Conservation (phyloP, 2,113 vertebrate species). For the Sphaerodactylus townsendi region DNA sequence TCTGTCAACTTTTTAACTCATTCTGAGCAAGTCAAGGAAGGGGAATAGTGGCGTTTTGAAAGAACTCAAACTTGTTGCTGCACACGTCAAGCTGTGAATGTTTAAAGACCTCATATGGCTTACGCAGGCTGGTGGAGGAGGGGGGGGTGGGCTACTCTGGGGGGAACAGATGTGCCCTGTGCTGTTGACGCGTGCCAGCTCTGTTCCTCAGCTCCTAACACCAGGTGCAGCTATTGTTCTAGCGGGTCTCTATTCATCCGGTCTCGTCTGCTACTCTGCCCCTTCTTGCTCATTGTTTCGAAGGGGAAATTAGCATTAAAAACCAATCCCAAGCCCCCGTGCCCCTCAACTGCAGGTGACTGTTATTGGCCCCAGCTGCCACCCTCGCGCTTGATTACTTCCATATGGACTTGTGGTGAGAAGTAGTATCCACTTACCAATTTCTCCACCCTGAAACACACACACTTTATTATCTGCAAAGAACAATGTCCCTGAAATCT, state of each 20-base stretch:
- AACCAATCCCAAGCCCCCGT: slow-evolving; percentile 77
- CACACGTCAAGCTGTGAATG: slow-evolving; percentile 51
- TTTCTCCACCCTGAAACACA: slow-evolving; percentile 48
- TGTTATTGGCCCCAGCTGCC: slow-evolving; percentile 97
- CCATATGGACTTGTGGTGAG: slow-evolving; percentile 89
- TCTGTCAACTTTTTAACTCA: not conserved
- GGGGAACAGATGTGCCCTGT: slow-evolving; percentile 88
- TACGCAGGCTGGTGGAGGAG: slow-evolving; percentile 50
- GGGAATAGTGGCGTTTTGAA: slow-evolving; percentile 25
- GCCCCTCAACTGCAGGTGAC: slow-evolving; percentile 91
- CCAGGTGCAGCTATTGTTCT: slow-evolving; percentile 97
- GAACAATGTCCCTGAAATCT: slow-evolving; percentile 75
- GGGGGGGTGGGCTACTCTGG: slow-evolving; percentile 57
- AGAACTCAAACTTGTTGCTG: slow-evolving; percentile 79
- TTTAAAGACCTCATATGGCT: slow-evolving; percentile 45
- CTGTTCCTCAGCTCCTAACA: slow-evolving; percentile 78
- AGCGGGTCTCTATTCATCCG: slow-evolving; percentile 79
- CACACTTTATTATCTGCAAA: slow-evolving; percentile 51
- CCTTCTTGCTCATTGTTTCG: slow-evolving; percentile 78
- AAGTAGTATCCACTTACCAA: slow-evolving; percentile 76
- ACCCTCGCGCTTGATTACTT: slow-evolving; percentile 93
- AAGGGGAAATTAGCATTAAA: slow-evolving; percentile 82
- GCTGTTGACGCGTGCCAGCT: slow-evolving; percentile 81
- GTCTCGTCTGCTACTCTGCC: slow-evolving; percentile 75
- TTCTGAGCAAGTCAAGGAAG: slow-evolving; percentile 4